phyloP scores from a whole-genome alignment of 1,140 invertebrate genomes.

The Nilaparvata lugens region DNA sequence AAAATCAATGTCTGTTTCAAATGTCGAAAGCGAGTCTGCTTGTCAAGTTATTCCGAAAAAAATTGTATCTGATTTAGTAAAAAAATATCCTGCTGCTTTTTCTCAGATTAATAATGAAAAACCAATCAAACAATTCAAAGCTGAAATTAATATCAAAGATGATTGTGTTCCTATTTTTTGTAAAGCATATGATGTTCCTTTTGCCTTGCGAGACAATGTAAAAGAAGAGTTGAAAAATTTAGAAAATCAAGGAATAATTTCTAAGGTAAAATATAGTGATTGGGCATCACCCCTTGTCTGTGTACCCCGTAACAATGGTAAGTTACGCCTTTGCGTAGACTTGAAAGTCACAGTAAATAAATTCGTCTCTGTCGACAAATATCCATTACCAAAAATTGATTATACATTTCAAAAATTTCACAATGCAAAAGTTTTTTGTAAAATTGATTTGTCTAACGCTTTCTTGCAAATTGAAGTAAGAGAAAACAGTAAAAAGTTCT shows the following conservation, averaged over 20 bases:
- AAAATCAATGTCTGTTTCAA: no score
- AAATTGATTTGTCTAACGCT: no score
- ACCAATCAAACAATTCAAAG: neutral
- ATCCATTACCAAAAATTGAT: slow-evolving; percentile 4
- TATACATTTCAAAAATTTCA: no score
- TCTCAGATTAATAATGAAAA: neutral
- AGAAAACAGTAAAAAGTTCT: no score
- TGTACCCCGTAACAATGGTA: neutral
- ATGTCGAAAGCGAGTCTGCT: no score
- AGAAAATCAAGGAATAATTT: neutral
- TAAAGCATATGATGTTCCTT: slow-evolving; percentile 2
- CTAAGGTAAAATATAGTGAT: neutral
- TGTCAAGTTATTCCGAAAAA: no score
- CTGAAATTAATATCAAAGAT: slow-evolving; percentile 5
- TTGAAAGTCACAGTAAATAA: neutral
- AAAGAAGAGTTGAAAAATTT: slow-evolving; percentile 3
- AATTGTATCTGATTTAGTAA: no score
- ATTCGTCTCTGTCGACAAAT: neutral
- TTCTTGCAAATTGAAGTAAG: no score
- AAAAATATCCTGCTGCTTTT: slow-evolving; percentile 1
- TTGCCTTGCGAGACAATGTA: neutral
- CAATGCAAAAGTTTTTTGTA: no score
- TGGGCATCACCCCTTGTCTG: no score
- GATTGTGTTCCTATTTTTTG: neutral
- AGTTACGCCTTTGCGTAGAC: neutral